Evolutionary conservation across 2,888 invertebrate species (phyloP).

Genomic region (Lepetodrilus schrolli): DNA sequence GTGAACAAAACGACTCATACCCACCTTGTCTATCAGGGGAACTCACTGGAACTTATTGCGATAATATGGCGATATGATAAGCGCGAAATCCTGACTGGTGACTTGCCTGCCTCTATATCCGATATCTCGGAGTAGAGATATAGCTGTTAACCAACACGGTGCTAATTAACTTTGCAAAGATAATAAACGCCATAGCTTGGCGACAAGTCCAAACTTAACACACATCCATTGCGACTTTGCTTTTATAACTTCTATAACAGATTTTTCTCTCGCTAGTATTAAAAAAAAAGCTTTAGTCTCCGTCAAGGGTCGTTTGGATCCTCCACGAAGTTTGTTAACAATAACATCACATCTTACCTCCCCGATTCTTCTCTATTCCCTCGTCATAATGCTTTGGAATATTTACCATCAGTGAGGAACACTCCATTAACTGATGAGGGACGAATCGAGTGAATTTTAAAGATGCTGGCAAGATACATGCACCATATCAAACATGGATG

Average conservation of each 20-base stretch:
- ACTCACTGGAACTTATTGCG: slow-evolving; percentile 30
- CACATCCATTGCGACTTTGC: no score
- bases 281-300: no score
- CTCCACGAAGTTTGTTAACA: slow-evolving; percentile 6
- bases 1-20: neutral
- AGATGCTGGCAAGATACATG: no score
- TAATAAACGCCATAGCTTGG: no score
- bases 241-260: slow-evolving; percentile 14
- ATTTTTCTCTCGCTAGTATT: slow-evolving; percentile 6
- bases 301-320: slow-evolving; percentile 23
- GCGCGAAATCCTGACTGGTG: slow-evolving; percentile 20
- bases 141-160: slow-evolving; percentile 5
- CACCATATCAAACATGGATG: no score
- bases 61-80: slow-evolving; percentile 31
- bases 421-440: neutral
- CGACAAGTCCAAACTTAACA: no score
- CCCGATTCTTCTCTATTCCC: neutral
- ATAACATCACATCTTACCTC: neutral
- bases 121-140: slow-evolving; percentile 14
- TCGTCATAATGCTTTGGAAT: slow-evolving; percentile 9
- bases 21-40: slow-evolving; percentile 12
- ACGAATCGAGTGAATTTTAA: no score
- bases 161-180: slow-evolving; percentile 8
- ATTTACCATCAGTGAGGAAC: slow-evolving; percentile 7
- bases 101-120: neutral